These are phyloP conservation scores for Aptenodytes forsteri DNA, from an alignment of 2,113 vertebrate genomes.

Conservation along the genomic window DNA sequence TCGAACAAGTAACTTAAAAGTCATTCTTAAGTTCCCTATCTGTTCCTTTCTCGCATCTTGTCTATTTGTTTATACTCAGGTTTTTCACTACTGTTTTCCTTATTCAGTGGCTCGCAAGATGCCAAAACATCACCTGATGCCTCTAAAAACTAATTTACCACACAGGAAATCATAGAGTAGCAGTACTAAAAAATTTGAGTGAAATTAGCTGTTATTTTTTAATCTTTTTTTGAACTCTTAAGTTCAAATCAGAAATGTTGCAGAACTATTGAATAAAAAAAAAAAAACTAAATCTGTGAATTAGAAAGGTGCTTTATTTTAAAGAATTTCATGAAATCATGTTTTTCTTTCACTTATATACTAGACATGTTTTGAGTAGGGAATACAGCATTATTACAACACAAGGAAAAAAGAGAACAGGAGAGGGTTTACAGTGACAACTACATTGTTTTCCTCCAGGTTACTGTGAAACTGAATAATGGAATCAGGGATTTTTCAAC, in stretches of 20 bases:
- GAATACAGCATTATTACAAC: background rate
- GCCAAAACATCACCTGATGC: background rate
- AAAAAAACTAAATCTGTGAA: background rate
- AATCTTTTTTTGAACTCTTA: background rate
- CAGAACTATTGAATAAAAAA: background rate
- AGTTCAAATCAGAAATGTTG: background rate
- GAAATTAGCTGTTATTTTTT: background rate
- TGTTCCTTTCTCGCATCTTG: background rate
- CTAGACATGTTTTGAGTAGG: background rate
- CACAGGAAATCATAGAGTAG: background rate
- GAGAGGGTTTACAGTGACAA: background rate
- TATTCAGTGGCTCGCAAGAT: background rate
- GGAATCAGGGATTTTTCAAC: constrained; percentile 86
- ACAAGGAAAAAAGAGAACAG: background rate
- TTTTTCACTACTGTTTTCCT: background rate
- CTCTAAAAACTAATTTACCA: constrained; percentile 6
- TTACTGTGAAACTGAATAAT: constrained; percentile 86
- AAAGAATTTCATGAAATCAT: background rate
- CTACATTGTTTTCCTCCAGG: constrained; percentile 69
- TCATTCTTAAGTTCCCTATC: background rate
- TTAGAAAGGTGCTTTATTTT: background rate
- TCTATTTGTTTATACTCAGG: background rate
- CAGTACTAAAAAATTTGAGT: background rate
- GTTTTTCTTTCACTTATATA: background rate
- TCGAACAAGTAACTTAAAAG: background rate